Evolutionary conservation across 2,888 invertebrate genomes (phyloP).

Genomic region (Andricus quercusramuli): DNA sequence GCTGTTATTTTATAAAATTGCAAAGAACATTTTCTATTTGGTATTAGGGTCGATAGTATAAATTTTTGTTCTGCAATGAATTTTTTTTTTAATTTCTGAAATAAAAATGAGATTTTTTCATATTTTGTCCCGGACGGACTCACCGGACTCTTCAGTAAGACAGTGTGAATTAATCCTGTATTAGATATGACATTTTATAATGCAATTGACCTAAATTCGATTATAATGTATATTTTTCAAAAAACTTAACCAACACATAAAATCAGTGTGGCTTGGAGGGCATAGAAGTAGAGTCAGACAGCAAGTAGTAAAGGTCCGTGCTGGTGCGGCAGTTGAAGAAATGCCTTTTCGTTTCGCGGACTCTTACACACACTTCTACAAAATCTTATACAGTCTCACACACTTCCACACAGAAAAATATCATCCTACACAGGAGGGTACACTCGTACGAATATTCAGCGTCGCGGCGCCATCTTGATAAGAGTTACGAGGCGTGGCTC

Average conservation of each 20-base stretch:
- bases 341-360: slow-evolving; percentile 31
- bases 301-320: slow-evolving; percentile 34
- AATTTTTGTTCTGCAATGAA: too few relatives aligned
- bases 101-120: too few relatives aligned
- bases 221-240: too few relatives aligned
- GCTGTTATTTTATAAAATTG: neutral
- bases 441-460: slow-evolving; percentile 58
- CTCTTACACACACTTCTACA: neutral
- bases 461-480: slow-evolving; percentile 63
- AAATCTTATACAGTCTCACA: neutral
- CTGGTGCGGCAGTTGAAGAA: slow-evolving; percentile 21
- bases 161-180: too few relatives aligned
- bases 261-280: neutral
- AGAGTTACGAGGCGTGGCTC: slow-evolving; percentile 69
- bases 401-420: slow-evolving; percentile 24
- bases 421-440: slow-evolving; percentile 33
- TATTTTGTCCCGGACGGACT: too few relatives aligned
- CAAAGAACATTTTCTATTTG: too few relatives aligned
- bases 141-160: too few relatives aligned
- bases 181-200: too few relatives aligned
- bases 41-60: too few relatives aligned
- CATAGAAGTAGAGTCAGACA: slow-evolving; percentile 13
- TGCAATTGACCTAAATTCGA: too few relatives aligned
- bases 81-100: too few relatives aligned
- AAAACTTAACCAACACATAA: neutral